Evolutionary conservation across 2,113 vertebrate species (phyloP).

Genomic region (Psilopogon haemacephalus): DNA sequence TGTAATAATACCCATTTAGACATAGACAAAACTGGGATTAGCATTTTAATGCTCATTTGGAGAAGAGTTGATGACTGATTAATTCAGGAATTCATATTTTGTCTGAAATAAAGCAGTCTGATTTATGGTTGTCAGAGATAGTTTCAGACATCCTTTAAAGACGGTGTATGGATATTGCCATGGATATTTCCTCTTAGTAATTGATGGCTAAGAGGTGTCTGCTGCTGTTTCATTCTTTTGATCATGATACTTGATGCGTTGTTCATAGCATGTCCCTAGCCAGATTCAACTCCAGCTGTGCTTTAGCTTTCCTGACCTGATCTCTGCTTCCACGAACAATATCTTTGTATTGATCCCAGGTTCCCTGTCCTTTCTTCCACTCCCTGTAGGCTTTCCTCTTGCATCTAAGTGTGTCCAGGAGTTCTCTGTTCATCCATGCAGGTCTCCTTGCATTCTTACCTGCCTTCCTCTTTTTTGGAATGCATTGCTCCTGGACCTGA

Average conservation of each 20-base stretch:
- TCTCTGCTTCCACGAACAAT: too few relatives aligned
- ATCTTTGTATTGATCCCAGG: too few relatives aligned
- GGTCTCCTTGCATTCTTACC: too few relatives aligned
- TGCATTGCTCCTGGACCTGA: too few relatives aligned
- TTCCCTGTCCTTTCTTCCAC: too few relatives aligned
- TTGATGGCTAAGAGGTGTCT: not conserved
- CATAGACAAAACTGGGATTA: not conserved
- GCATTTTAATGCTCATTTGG: not conserved
- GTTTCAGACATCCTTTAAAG: not conserved
- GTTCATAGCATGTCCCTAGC: not conserved
- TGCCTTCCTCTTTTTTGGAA: too few relatives aligned
- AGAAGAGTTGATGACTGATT: not conserved
- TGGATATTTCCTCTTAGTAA: not conserved
- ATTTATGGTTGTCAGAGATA: constrained; percentile 4
- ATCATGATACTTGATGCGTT: not conserved
- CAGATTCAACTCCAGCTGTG: too few relatives aligned
- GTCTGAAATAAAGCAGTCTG: not conserved
- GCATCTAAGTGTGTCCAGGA: too few relatives aligned
- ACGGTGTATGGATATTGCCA: not conserved
- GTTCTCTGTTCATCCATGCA: too few relatives aligned
- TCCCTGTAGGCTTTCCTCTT: too few relatives aligned
- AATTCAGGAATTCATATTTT: not conserved
- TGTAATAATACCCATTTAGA: not conserved
- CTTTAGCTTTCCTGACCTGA: too few relatives aligned
- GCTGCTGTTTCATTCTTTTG: not conserved